Percentiles rank a stretch among this genome's conserved stretches.
Evolutionary conservation across 1,140 invertebrate species (phyloP).

Genomic region (Hesperophylax magnus): DNA sequence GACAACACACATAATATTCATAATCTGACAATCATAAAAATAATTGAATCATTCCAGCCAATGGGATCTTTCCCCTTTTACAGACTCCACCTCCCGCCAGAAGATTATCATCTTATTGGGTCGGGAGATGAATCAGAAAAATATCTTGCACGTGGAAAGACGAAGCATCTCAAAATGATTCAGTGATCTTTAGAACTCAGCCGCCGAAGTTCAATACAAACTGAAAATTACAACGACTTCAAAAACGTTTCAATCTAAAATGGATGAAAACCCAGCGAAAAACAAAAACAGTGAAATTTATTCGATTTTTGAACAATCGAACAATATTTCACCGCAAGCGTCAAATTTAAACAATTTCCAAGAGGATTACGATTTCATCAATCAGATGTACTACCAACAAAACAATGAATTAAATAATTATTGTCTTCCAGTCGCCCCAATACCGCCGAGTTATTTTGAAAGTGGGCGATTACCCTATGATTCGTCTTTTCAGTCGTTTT

Average conservation of each 20-base stretch:
- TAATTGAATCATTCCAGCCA: conserved; percentile 34
- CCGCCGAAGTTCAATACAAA: neutral
- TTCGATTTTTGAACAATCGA: conserved; percentile 24
- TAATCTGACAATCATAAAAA: neutral
- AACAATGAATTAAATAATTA: conserved; percentile 27
- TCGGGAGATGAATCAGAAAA: neutral
- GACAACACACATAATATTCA: neutral
- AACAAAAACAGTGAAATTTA: conserved; percentile 25
- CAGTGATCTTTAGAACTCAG: conserved; percentile 14
- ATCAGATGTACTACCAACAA: conserved; percentile 33
- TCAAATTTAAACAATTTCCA: conserved; percentile 2
- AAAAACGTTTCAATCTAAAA: neutral
- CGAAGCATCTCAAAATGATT: neutral
- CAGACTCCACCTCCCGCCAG: conserved; percentile 43
- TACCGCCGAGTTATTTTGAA: conserved; percentile 37
- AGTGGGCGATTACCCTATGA: conserved; percentile 9
- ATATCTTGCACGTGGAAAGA: conserved; percentile 6
- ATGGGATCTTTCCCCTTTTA: conserved; percentile 7
- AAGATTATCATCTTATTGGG: conserved; percentile 40
- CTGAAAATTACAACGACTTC: neutral
- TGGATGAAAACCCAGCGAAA: conserved; percentile 33
- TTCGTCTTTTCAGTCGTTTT: conserved; percentile 45
- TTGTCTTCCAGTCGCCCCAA: neutral
- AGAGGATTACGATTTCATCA: conserved; percentile 37
- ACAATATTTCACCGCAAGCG: neutral